Evolutionary conservation across 2,113 vertebrate species (phyloP), one percentile per base, ranked within the genome.

Genomic region (Fulmarus glacialis): DNA sequence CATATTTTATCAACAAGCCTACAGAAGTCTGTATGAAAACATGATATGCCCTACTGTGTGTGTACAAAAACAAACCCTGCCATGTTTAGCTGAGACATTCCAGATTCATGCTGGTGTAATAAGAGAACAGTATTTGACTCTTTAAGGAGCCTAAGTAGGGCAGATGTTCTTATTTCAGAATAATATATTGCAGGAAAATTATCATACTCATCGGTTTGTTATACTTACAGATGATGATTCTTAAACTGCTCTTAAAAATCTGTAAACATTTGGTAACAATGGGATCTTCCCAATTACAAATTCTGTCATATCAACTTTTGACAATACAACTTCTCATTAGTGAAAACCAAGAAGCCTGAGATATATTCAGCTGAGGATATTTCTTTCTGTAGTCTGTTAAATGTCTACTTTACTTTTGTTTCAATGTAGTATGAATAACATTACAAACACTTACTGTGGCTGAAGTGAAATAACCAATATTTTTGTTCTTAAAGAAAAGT

Each of bases 151-250:
- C 16, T 12, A 2, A 79, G 23, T 15, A 64, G 11, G 42, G 12
- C 11, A 84, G 17, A 62, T 12, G 3, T 8, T 81, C 22, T 56
- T 38, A 43, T 52, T 82, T 60, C 43, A 64, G 43, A 59, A 55
- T 15, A 60, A 52, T 27, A 30, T 47, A 40, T 38, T 71, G 29
- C 32, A 90, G 56, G 16, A 83, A 66, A 78, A 16, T 20, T 63
- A 30, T 23, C 3, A 7, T 22, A 24, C 18, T 88, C 15, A 13
- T 1, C 1, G 0, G 2, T 36, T 66, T 78, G 21, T 26, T 47
- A 24, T 63, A 18, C 38, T 79, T 68, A 42, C 3, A 55, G 8
- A 34, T 27, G 10, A 16, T 9, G 24, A 30, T 21, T 62, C 34
- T 59, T 89, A 58, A 50, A 12, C 16, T 63, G 32, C 2, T 42